Evolutionary conservation across 1,140 invertebrate genomes (phyloP), one percentile per base, ranked within the genome.

Genomic region (Octopus bimaculoides): DNA sequence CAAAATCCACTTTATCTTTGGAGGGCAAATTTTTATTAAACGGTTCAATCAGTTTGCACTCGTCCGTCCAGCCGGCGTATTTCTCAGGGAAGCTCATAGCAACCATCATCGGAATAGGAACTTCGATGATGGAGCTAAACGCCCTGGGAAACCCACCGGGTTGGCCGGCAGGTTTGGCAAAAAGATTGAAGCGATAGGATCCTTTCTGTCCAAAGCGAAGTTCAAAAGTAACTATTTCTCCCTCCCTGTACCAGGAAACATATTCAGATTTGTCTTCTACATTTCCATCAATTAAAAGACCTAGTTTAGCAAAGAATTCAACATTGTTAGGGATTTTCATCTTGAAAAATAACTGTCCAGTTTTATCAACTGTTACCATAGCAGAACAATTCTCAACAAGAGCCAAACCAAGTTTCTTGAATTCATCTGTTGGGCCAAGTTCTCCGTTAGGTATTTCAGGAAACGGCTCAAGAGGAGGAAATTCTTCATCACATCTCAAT

Each of bases 401-500:
- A n/a, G 17, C 66, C 66, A 71, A 14, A 6, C 26, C 26, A 6
- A 71, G 66, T 71, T 17, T 71, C 14, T 71, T 71, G 66, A 71
- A 71, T 71, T 71, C 66, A 71, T 71, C 66, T 8, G 66, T 71
- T 5, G 66, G 66, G 17, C 66, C 66, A 20, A 71, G 66, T 71
- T 71, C 66, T 71, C 66, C 66, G 26, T 71, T 71, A 17, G 66
- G 66, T 14, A 71, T 71, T 71, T 71, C 66, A 71, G 66, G 66
- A 20, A 71, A 71, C 26, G 66, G 66, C 14, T 71, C 66, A 1
- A 71, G 26, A 10, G 66, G 66, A n/a, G 66, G 66, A 17, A 71
- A 71, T 71, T 71, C 66, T 3, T 71, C 66, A 14, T 71, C 66
- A 20, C 66, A 71, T 71, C 66, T 14, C 17, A 87, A 74, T 17